Conservation (phyloP, 2,888 invertebrate genomes). For the Idaea aversata region DNA sequence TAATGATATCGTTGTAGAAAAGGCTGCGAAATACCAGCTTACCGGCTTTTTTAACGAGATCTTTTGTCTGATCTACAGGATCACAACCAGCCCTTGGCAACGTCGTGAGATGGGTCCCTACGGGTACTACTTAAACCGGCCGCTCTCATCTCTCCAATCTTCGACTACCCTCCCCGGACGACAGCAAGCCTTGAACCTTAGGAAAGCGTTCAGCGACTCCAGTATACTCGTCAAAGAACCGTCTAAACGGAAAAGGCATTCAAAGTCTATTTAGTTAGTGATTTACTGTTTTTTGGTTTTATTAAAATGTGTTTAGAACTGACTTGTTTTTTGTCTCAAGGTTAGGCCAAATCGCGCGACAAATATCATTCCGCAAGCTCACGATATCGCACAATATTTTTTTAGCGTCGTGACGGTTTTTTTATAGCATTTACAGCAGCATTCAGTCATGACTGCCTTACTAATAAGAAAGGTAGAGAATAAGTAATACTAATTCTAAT, state of each 20-base stretch:
- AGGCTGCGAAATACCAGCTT: background rate
- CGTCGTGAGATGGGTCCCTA: conserved; percentile 82
- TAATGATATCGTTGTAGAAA: background rate
- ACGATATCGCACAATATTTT: too few species aligned
- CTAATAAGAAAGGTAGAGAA: too few species aligned
- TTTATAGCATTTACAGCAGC: too few species aligned
- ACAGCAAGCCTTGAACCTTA: conserved; percentile 40
- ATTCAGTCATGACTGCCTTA: too few species aligned
- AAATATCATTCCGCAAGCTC: too few species aligned
- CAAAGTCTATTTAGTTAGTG: conserved; percentile 58
- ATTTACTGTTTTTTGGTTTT: conserved; percentile 1
- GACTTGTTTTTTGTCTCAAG: conserved; percentile 11
- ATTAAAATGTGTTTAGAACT: conserved; percentile 5
- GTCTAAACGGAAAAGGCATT: conserved; percentile 58
- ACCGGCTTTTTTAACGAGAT: background rate
- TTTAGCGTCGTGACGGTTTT: too few species aligned
- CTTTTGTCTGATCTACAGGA: conserved; percentile 55
- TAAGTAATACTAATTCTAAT: too few species aligned
- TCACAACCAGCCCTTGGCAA: conserved; percentile 79
- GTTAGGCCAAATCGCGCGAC: background rate
- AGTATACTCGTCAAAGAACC: conserved; percentile 56
- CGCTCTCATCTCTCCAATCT: conserved; percentile 51
- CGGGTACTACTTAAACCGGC: conserved; percentile 80
- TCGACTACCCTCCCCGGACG: conserved; percentile 34
- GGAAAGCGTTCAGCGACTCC: conserved; percentile 65